Evolutionary conservation across 1,140 invertebrate genomes (phyloP).

Genomic region (Diabrotica virgifera): DNA sequence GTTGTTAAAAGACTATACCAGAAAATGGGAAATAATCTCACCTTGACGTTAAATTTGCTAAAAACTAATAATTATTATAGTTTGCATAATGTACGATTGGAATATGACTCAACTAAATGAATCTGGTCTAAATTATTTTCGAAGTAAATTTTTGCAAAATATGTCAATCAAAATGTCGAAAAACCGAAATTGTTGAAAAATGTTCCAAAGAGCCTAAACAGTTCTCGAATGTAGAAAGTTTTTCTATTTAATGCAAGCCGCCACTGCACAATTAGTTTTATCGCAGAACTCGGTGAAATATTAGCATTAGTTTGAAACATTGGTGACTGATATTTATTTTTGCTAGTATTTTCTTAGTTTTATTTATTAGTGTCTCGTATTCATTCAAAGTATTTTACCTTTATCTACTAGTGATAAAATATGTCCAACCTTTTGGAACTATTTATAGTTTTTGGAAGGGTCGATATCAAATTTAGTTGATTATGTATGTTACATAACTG

Average conservation of each 20-base stretch:
- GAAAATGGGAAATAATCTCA: too few relatives aligned
- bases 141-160: slow-evolving; percentile 8
- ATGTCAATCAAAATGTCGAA: slow-evolving; percentile 20
- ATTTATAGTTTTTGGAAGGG: too few relatives aligned
- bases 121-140: neutral
- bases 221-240: slow-evolving; percentile 7
- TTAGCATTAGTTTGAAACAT: too few relatives aligned
- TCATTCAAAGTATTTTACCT: neutral
- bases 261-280: neutral
- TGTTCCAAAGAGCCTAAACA: slow-evolving; percentile 21
- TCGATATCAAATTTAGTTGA: too few relatives aligned
- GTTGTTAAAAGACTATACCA: too few relatives aligned
- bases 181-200: slow-evolving; percentile 14
- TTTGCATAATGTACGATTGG: too few relatives aligned
- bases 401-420: slow-evolving; percentile 10
- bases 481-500: too few relatives aligned
- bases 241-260: slow-evolving; percentile 8
- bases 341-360: slow-evolving; percentile 5
- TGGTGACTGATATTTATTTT: neutral
- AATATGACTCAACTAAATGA: too few relatives aligned
- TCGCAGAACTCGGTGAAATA: neutral
- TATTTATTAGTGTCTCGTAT: slow-evolving; percentile 9
- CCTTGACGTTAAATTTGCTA: too few relatives aligned
- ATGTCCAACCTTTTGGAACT: neutral
- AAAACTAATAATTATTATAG: too few relatives aligned